Conservation (phyloP, 2,113 vertebrate species). For the Caracal caracal region DNA sequence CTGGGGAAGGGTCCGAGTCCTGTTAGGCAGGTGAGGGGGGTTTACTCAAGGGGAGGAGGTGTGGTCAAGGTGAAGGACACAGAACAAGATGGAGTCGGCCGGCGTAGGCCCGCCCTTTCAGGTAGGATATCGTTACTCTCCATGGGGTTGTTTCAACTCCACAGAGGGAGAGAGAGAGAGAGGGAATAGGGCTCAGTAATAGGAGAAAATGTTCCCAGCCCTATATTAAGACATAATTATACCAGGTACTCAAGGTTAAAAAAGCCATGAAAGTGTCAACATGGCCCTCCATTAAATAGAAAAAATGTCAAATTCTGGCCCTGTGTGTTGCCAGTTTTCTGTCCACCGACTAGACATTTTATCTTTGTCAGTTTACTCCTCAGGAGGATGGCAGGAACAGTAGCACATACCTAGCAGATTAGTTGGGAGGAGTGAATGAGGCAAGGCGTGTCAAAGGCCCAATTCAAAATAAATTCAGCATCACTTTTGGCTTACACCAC, state of each 20-base stretch:
- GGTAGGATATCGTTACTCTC: not conserved
- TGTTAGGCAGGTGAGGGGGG: too few species aligned
- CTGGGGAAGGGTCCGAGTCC: too few species aligned
- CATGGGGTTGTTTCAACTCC: not conserved
- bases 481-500: not conserved
- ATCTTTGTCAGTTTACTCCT: not conserved
- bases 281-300: not conserved
- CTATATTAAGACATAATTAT: not conserved
- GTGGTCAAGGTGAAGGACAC: too few species aligned
- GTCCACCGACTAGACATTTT: not conserved
- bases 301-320: not conserved
- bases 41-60: too few species aligned
- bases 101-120: too few species aligned
- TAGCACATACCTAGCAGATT: fast-evolving
- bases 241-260: not conserved
- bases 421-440: not conserved
- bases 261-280: not conserved
- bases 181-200: not conserved
- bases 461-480: not conserved
- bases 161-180: not conserved
- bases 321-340: not conserved
- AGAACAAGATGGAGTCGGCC: too few species aligned
- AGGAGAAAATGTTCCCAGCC: too few species aligned
- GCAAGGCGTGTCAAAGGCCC: not conserved
- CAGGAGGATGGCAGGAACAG: not conserved